phyloP scores from a whole-genome alignment of 2,888 invertebrate genomes.

The Philereme vetulata region DNA sequence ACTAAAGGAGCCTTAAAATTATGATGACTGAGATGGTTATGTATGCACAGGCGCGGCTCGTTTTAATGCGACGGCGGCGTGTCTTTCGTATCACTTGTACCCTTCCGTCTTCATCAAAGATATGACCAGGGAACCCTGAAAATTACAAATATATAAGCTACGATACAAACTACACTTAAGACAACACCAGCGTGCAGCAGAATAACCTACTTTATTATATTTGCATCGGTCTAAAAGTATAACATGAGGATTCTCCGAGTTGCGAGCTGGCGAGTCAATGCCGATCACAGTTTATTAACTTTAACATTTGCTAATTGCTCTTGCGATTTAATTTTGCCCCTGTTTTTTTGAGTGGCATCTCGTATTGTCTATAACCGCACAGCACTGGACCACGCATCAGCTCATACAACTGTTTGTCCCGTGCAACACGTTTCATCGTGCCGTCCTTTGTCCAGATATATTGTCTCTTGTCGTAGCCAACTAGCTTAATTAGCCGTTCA shows the following conservation, averaged over 20 bases:
- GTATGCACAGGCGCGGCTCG: slow-evolving; percentile 2
- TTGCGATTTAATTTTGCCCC: too few relatives aligned
- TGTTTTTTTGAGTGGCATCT: too few relatives aligned
- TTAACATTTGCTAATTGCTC: too few relatives aligned
- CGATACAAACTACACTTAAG: not conserved
- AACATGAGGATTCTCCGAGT: not conserved
- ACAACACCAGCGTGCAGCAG: slow-evolving; percentile 9
- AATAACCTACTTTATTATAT: not conserved
- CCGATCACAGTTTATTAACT: too few relatives aligned
- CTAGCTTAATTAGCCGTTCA: too few relatives aligned
- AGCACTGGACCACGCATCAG: not conserved
- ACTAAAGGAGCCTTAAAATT: slow-evolving; percentile 15
- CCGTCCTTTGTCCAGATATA: too few relatives aligned
- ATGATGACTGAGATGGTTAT: slow-evolving; percentile 9
- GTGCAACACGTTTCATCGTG: not conserved
- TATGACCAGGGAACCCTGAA: slow-evolving; percentile 6
- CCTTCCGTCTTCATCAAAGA: not conserved
- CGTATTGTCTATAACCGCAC: not conserved
- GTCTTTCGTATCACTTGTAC: slow-evolving; percentile 3
- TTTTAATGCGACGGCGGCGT: slow-evolving; percentile 5
- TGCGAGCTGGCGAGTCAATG: too few relatives aligned
- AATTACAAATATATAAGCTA: slow-evolving; percentile 12
- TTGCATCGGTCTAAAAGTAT: not conserved
- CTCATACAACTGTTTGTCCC: slow-evolving; percentile 2
- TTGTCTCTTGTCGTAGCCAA: too few relatives aligned